Conservation (phyloP, 2,113 vertebrate species). For the Coturnix japonica region DNA sequence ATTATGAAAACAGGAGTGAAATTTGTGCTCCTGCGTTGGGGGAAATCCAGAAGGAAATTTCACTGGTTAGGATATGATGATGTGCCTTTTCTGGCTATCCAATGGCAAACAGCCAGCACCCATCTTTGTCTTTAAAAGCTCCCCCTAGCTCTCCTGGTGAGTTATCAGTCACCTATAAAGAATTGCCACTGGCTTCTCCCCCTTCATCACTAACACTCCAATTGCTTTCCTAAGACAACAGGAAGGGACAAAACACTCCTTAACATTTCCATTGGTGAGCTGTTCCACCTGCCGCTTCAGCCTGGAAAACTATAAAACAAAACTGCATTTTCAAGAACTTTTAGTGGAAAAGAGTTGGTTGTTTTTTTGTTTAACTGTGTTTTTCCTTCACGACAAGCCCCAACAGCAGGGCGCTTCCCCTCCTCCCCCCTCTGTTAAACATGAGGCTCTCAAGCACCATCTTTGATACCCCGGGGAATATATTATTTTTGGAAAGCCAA, state of each 20-base stretch:
- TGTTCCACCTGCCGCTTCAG: not conserved
- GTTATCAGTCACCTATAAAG: not conserved
- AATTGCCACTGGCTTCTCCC: not conserved
- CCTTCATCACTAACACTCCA: not conserved
- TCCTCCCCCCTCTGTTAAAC: not conserved
- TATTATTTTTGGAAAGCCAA: constrained; percentile 32
- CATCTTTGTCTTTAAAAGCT: not conserved
- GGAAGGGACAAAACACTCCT: not conserved
- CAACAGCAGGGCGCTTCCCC: not conserved
- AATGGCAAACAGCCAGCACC: not conserved
- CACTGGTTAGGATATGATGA: not conserved
- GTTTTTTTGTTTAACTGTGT: not conserved
- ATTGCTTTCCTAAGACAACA: not conserved
- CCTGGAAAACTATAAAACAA: not conserved
- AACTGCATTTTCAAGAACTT: not conserved
- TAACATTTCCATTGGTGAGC: not conserved
- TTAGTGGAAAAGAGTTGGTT: not conserved
- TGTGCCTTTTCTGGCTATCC: not conserved
- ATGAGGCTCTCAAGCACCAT: not conserved
- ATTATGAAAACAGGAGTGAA: not conserved
- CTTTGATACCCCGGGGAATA: not conserved
- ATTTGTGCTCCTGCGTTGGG: not conserved
- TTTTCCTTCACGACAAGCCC: not conserved
- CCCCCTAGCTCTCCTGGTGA: not conserved
- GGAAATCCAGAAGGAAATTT: not conserved